Percentiles rank a stretch among this genome's conserved stretches.
phyloP scores from a whole-genome alignment of 2,888 invertebrate species.

The Aromia moschata region DNA sequence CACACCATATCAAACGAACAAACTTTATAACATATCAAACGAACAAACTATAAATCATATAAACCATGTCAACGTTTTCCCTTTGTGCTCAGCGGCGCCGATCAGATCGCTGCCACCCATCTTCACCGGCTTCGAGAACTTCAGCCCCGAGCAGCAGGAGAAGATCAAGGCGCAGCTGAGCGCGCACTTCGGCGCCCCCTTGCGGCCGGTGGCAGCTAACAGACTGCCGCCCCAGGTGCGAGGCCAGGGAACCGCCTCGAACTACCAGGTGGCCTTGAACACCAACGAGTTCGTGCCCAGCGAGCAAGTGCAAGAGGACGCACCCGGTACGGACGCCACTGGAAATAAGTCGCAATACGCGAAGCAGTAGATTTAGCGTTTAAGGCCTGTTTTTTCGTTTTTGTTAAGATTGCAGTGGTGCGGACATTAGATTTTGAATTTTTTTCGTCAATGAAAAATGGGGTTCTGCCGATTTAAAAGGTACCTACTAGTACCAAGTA shows the following conservation, averaged over 20 bases:
- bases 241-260: conserved; percentile 33
- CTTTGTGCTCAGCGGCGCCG: conserved; percentile 41
- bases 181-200: conserved; percentile 52
- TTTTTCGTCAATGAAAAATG: too few species aligned
- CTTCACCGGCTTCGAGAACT: conserved; percentile 61
- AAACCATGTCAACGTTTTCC: too few species aligned
- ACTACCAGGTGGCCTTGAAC: conserved; percentile 31
- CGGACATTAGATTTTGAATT: too few species aligned
- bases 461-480: too few species aligned
- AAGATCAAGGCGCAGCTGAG: conserved; percentile 59
- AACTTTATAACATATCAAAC: too few species aligned
- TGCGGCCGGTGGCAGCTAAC: conserved; percentile 33
- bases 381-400: too few species aligned
- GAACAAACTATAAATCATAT: too few species aligned
- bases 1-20: too few species aligned
- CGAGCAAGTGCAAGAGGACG: conserved; percentile 42
- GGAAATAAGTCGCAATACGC: conserved; percentile 1
- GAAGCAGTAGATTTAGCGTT: background rate
- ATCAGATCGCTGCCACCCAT: conserved; percentile 53
- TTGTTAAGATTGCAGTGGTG: too few species aligned
- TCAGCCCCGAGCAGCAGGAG: conserved; percentile 59
- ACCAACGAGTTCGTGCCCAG: conserved; percentile 47
- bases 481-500: too few species aligned
- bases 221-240: background rate
- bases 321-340: conserved; percentile 15